Conservation (phyloP, 2,888 invertebrate species). For the Muscina levida region DNA sequence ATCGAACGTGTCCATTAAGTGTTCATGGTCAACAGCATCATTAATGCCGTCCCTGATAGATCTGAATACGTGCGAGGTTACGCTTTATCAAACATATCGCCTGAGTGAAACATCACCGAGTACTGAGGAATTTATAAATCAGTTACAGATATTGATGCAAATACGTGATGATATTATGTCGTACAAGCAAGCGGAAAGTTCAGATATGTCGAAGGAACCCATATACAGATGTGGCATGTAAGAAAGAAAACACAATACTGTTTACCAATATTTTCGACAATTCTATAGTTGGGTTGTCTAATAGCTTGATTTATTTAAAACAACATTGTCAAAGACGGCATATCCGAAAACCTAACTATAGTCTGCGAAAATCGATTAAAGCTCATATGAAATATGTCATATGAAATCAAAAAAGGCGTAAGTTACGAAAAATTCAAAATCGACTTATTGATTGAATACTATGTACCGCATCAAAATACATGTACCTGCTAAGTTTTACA, state of each 20-base stretch:
- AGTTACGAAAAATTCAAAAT: no score
- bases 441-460: no score
- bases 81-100: constrained; percentile 74
- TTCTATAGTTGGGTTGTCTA: not conserved
- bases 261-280: not conserved
- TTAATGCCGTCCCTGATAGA: constrained; percentile 72
- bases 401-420: no score
- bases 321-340: no score
- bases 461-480: no score
- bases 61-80: constrained; percentile 74
- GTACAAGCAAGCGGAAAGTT: constrained; percentile 69
- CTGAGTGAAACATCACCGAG: constrained; percentile 70
- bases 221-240: constrained; percentile 75
- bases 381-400: no score
- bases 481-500: no score
- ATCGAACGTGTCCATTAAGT: constrained; percentile 72
- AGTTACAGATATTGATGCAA: constrained; percentile 74
- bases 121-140: constrained; percentile 76
- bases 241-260: constrained; percentile 26
- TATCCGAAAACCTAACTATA: no score
- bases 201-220: constrained; percentile 68
- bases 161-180: constrained; percentile 77
- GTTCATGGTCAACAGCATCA: constrained; percentile 72
- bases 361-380: no score
- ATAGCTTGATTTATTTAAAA: no score